A percentile compares a stretch with the other conserved stretches of the same genome.
phyloP scores from a whole-genome alignment of 1,140 invertebrate genomes.

The Drosophila tsacasi region DNA sequence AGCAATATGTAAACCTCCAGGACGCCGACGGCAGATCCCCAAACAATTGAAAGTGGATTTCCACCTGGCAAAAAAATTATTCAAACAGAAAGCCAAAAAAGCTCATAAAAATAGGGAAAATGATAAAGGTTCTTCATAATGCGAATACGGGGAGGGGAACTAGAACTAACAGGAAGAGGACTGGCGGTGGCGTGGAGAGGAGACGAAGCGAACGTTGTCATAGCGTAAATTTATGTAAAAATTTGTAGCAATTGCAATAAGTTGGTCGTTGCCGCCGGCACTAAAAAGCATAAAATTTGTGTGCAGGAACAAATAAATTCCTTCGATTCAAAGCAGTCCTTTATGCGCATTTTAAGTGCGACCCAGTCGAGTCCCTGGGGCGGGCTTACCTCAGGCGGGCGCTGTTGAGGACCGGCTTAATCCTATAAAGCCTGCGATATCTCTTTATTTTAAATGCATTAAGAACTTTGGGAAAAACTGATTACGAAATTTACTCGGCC shows the following conservation, averaged over 20 bases:
- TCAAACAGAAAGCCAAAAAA: slow-evolving; percentile 63
- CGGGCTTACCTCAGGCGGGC: not conserved
- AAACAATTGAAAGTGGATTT: slow-evolving; percentile 84
- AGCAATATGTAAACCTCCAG: slow-evolving; percentile 78
- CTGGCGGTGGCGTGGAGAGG: not conserved
- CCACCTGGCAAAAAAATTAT: slow-evolving; percentile 66
- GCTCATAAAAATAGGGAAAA: slow-evolving; percentile 68
- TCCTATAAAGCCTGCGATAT: slow-evolving; percentile 25
- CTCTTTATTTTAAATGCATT: slow-evolving; percentile 70
- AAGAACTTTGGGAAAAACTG: slow-evolving; percentile 71
- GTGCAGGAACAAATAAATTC: slow-evolving; percentile 72
- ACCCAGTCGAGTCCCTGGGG: not conserved
- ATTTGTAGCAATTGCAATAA: slow-evolving; percentile 81
- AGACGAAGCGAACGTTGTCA: slow-evolving; percentile 36
- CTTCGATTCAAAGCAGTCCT: slow-evolving; percentile 28
- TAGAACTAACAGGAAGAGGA: slow-evolving; percentile 5
- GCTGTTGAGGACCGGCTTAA: not conserved
- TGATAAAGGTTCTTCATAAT: slow-evolving; percentile 70
- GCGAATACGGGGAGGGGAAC: slow-evolving; percentile 18
- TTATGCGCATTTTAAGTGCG: slow-evolving; percentile 65
- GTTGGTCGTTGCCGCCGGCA: slow-evolving; percentile 41
- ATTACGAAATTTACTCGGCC: slow-evolving; percentile 56
- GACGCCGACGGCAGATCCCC: slow-evolving; percentile 62
- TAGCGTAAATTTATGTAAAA: slow-evolving; percentile 81
- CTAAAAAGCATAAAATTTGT: slow-evolving; percentile 47